phyloP scores from a whole-genome alignment of 2,888 invertebrate genomes.

The Drosophila neotestacea region DNA sequence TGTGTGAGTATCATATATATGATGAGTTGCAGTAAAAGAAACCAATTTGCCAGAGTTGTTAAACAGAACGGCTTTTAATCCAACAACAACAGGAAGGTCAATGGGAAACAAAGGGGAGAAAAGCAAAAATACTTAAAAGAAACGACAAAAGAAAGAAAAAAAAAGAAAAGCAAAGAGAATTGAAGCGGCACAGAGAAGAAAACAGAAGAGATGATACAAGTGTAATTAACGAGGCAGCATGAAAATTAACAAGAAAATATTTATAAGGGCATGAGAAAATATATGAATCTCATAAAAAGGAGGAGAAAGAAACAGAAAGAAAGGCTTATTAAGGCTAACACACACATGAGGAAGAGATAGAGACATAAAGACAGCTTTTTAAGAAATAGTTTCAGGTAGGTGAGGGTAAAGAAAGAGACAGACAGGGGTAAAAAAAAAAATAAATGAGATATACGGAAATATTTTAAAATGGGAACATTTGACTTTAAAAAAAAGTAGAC shows the following conservation, averaged over 20 bases:
- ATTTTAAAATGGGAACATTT: no score
- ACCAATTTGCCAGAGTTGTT: slow-evolving; percentile 75
- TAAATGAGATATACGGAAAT: no score
- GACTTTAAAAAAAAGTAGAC: no score
- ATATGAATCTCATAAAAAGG: slow-evolving; percentile 1
- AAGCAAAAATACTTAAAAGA: slow-evolving; percentile 15
- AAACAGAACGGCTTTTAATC: slow-evolving; percentile 64
- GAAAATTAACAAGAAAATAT: slow-evolving; percentile 37
- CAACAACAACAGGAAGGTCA: slow-evolving; percentile 48
- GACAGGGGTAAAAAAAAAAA: no score
- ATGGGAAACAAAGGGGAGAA: slow-evolving; percentile 25
- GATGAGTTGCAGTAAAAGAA: slow-evolving; percentile 69
- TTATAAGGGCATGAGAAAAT: slow-evolving; percentile 12
- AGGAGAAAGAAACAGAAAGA: neutral
- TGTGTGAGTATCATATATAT: slow-evolving; percentile 30
- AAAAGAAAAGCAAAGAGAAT: neutral
- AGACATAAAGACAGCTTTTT: no score
- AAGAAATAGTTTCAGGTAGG: no score
- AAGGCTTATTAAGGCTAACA: neutral
- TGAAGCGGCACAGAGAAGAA: slow-evolving; percentile 1
- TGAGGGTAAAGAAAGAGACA: neutral
- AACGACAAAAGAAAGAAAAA: neutral
- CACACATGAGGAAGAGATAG: neutral
- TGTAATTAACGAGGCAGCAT: slow-evolving; percentile 52
- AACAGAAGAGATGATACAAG: slow-evolving; percentile 32